Conservation (phyloP, 2,888 invertebrate species). For the Amphipoea lucens region DNA sequence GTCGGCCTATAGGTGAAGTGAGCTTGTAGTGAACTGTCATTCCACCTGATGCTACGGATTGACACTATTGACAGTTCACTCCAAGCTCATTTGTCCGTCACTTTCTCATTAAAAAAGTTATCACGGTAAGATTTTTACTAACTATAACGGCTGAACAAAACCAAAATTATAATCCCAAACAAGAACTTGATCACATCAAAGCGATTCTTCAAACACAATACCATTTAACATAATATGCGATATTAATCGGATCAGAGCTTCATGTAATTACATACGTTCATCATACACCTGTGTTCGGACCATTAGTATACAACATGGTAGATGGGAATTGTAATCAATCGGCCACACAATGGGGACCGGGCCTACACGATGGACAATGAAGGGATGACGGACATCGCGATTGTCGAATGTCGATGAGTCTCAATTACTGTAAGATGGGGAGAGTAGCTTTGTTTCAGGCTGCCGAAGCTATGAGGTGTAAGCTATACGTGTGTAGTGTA, state of each 20-base stretch:
- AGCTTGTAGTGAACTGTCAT: neutral
- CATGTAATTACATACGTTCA: conserved; percentile 76
- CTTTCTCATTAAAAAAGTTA: neutral
- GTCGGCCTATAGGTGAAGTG: neutral
- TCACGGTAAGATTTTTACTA: neutral
- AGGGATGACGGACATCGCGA: conserved; percentile 65
- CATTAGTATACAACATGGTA: conserved; percentile 71
- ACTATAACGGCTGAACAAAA: no score
- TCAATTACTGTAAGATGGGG: conserved; percentile 66
- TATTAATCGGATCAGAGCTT: conserved; percentile 80
- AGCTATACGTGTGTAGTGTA: neutral
- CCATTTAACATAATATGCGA: conserved; percentile 71
- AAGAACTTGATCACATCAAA: conserved; percentile 38
- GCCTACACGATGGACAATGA: conserved; percentile 66
- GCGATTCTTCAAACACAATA: conserved; percentile 43
- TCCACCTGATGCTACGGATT: neutral
- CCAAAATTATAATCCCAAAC: neutral
- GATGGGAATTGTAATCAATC: conserved; percentile 84
- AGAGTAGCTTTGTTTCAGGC: conserved; percentile 31
- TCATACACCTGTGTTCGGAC: conserved; percentile 65
- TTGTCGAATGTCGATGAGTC: conserved; percentile 64
- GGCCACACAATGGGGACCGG: conserved; percentile 77
- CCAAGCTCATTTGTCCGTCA: neutral
- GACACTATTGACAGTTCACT: neutral
- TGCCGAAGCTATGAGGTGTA: neutral